phyloP scores from a whole-genome alignment of 1,140 invertebrate species.

The Drosophila fuyamai region DNA sequence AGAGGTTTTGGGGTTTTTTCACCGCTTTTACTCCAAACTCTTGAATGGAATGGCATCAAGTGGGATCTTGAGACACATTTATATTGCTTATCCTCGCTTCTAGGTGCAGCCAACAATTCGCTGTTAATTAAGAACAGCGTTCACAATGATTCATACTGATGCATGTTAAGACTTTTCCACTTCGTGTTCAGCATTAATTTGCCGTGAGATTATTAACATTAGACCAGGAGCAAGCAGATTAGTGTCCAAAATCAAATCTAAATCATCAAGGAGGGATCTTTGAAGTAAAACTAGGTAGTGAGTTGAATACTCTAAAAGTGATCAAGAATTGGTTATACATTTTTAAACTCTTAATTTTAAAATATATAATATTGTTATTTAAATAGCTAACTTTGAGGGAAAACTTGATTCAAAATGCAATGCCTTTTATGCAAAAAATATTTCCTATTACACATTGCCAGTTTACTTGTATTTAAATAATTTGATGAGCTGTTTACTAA shows the following conservation, averaged over 20 bases:
- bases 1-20: slow-evolving; percentile 10
- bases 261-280: slow-evolving; percentile 37
- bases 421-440: too few relatives aligned
- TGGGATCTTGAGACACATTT: slow-evolving; percentile 30
- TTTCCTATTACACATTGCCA: too few relatives aligned
- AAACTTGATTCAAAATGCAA: too few relatives aligned
- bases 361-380: too few relatives aligned
- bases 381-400: too few relatives aligned
- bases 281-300: not conserved
- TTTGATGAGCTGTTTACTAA: too few relatives aligned
- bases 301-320: not conserved
- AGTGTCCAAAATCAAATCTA: slow-evolving; percentile 30
- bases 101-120: slow-evolving; percentile 38
- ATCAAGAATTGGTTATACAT: not conserved
- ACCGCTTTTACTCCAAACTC: slow-evolving; percentile 22
- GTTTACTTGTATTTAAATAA: too few relatives aligned
- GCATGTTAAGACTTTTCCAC: slow-evolving; percentile 66
- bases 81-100: slow-evolving; percentile 20
- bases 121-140: slow-evolving; percentile 51
- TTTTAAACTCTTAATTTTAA: too few relatives aligned
- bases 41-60: slow-evolving; percentile 23
- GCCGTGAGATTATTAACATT: slow-evolving; percentile 61
- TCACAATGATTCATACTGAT: slow-evolving; percentile 67
- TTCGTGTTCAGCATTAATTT: slow-evolving; percentile 78
- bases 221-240: slow-evolving; percentile 25